Base-by-base conservation (phyloP, 1,140 invertebrate genomes). In the Caenorhabditis tropicalis region DNA sequence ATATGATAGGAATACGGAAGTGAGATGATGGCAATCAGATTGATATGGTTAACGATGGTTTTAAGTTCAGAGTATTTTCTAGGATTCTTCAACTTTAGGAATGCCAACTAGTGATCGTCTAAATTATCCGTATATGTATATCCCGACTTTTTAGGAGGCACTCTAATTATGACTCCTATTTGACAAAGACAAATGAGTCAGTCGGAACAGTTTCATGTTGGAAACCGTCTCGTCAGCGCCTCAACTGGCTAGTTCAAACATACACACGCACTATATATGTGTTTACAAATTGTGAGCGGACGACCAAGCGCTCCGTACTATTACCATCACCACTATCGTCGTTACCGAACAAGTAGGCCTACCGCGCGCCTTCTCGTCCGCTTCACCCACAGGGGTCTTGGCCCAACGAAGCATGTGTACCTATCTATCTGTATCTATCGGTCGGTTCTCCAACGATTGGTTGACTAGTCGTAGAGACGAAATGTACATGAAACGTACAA, bases 401-500 rank as follows among this genome's bases (percentile, higher is more conserved):
- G 49, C 58, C 58, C 29, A 74, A 74, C 24, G 65, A 5, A 39
- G 10, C 15, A 43, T 74, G 27, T 43, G 65, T 74, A n/a, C 43
- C 53, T 56, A 24, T 74, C 65, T 43, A 74, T 74, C 65, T 74
- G 65, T 74, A 74, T 74, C 65, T 74, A 46, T 39, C 65, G 27
- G 65, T 74, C 65, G n/a, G 21, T 24, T 24, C 65, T 33, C n/a
- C 65, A 46, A 46, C 65, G 29, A 74, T 74, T 36, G 58, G 65
- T 43, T 58, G 53, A 3, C 27, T 74, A 74, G 36, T 74, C n/a
- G 65, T 74, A 2, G 29, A n/a, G 36, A 24, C 19, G 43, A 46
- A 43, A 74, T 74, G 36, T 74, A 74, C 65, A 74, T 74, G 65
- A 74, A 74, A 74, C 65, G 65, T 74, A 74, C 65, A 74, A 74